Evolutionary conservation across 2,113 vertebrate genomes (phyloP).

Genomic region (Haemorhous mexicanus): DNA sequence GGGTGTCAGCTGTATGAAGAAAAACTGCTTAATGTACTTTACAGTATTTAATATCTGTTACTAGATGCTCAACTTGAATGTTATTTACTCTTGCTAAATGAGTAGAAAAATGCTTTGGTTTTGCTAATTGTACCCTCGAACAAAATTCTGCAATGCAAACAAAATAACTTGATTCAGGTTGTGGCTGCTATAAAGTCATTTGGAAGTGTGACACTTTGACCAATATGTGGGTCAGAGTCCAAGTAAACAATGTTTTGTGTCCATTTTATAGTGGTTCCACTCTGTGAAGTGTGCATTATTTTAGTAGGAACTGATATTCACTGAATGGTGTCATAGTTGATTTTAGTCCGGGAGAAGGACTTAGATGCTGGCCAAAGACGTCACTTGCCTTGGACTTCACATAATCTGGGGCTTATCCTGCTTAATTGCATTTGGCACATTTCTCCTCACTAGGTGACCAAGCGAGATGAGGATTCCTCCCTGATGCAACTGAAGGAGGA

Average conservation of each 20-base stretch:
- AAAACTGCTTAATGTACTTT: not conserved
- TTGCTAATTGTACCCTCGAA: not conserved
- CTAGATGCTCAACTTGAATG: not conserved
- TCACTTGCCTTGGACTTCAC: not conserved
- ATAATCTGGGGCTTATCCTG: not conserved
- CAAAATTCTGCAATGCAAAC: not conserved
- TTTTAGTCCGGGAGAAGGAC: not conserved
- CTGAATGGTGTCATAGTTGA: not conserved
- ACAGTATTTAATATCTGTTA: not conserved
- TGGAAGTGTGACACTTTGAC: not conserved
- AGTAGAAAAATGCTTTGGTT: not conserved
- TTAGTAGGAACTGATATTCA: not conserved
- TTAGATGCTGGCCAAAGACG: not conserved
- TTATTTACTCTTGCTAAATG: not conserved
- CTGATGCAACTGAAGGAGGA: constrained; percentile 98
- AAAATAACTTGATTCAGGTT: not conserved
- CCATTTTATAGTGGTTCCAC: not conserved
- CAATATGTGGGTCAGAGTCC: not conserved
- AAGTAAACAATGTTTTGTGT: not conserved
- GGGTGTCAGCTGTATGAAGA: not conserved
- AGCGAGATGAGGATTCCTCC: constrained; percentile 96
- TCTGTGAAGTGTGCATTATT: not conserved
- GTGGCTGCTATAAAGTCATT: not conserved
- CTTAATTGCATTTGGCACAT: not conserved
- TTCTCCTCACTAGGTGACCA: constrained; percentile 84